Base-by-base conservation (phyloP, 2,888 invertebrate species). In the Gryllus longicercus region DNA sequence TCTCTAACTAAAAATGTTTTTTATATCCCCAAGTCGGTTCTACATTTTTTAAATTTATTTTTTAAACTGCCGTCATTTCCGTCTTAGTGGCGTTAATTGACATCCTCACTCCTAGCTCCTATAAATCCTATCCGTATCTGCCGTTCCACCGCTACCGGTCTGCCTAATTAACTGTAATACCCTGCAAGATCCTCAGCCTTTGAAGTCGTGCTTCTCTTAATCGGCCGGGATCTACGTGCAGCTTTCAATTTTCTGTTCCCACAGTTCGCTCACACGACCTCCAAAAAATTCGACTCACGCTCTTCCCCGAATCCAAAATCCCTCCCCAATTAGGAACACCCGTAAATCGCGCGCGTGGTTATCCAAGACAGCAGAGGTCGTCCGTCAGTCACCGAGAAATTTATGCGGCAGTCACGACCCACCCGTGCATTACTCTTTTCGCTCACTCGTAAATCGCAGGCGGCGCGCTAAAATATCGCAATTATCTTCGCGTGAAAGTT, bases 401-500 rank as follows among this genome's bases (percentile, higher is more conserved):
- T 63, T 63, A 63, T 63, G 63, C 63, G 63, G 11, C 63, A 11
- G 63, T n/a, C n/a, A 16, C 63, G n/a, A 63, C 63, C 16, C 63
- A 16, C 3, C 63, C 63, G 16, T 8, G 63, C 63, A n/a, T 63
- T 14, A 63, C n/a, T 63, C 63, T 63, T 63, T 63, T 63, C 63
- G 63, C 63, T 63, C 4, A 14, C 12, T n/a, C 14, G n/a, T 63
- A 63, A 63, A 63, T 63, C 63, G 63, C 63, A 63, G 12, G n/a
- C n/a, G 63, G 14, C n/a, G 11, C 63, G 63, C 63, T 63, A 63
- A 63, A 63, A 63, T 63, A 63, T 63, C 63, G 63, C 63, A 63
- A 63, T 63, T 63, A 63, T 63, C 63, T 63, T 63, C 63, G 63
- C 63, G 63, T 63, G 63, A 63, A 63, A 63, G 63, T 63, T 63